phyloP scores from a whole-genome alignment of 2,797 vertebrate species.

The Babyrousa celebensis region DNA sequence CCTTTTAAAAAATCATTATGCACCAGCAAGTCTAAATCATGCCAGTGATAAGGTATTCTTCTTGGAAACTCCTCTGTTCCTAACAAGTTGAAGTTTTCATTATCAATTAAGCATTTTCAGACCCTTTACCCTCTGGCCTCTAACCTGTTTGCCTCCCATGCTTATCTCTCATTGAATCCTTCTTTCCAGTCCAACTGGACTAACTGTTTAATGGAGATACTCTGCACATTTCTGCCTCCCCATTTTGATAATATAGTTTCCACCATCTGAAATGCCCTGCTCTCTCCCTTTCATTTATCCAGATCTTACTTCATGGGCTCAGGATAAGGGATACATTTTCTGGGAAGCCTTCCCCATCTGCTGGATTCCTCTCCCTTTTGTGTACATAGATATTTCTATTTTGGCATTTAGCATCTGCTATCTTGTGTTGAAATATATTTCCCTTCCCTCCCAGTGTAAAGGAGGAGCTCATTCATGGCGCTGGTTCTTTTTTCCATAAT shows the following conservation, averaged over 20 bases:
- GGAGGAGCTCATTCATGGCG: neutral
- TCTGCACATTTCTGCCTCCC: neutral
- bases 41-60: neutral
- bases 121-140: neutral
- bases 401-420: neutral
- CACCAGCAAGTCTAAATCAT: neutral
- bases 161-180: neutral
- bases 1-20: neutral
- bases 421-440: neutral
- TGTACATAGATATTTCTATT: neutral
- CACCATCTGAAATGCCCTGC: neutral
- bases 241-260: neutral
- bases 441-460: neutral
- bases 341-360: neutral
- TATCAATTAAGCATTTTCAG: neutral
- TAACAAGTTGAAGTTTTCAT: neutral
- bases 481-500: constrained; percentile 7
- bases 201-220: neutral
- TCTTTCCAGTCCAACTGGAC: neutral
- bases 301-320: neutral
- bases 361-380: neutral
- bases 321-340: neutral
- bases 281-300: neutral
- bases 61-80: neutral
- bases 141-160: neutral